These are phyloP conservation scores for Diplosoma virens DNA, from an alignment of 23 tunicate genomes.

Conservation along the genomic window DNA sequence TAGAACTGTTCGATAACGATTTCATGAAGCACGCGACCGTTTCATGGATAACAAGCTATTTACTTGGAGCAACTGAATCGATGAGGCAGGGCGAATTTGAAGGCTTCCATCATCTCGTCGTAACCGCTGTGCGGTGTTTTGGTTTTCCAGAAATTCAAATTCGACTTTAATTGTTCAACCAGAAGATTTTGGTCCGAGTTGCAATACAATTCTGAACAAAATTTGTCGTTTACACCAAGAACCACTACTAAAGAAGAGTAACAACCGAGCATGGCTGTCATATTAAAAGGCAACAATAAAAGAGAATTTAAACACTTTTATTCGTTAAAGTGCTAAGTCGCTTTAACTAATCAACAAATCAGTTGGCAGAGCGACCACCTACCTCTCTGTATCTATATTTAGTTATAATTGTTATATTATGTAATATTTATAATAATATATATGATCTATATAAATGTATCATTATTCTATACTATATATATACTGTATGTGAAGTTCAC, in stretches of 20 bases:
- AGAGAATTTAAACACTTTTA: not conserved
- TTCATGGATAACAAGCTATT: too few relatives aligned
- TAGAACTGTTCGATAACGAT: too few relatives aligned
- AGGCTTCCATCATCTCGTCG: constrained; percentile 77
- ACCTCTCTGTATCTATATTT: too few relatives aligned
- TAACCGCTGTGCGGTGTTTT: constrained; percentile 28
- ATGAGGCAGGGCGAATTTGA: constrained; percentile 52
- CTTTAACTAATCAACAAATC: too few relatives aligned
- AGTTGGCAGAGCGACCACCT: too few relatives aligned
- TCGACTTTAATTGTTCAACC: constrained; percentile 77
- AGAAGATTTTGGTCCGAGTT: constrained; percentile 29
- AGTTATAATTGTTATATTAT: too few relatives aligned
- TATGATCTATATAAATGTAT: too few relatives aligned
- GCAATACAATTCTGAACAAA: constrained; percentile 11
- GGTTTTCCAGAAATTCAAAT: constrained; percentile 78
- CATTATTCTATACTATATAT: too few relatives aligned
- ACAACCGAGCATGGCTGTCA: not conserved
- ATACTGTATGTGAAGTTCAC: too few relatives aligned
- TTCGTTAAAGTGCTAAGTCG: too few relatives aligned
- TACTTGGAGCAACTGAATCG: constrained; percentile 21
- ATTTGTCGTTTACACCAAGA: not conserved
- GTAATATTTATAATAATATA: too few relatives aligned
- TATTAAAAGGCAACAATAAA: not conserved
- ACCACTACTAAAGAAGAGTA: not conserved
- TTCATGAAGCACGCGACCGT: too few relatives aligned